phyloP scores from a whole-genome alignment of 1,140 invertebrate species.

The Trichonephila clavipes region DNA sequence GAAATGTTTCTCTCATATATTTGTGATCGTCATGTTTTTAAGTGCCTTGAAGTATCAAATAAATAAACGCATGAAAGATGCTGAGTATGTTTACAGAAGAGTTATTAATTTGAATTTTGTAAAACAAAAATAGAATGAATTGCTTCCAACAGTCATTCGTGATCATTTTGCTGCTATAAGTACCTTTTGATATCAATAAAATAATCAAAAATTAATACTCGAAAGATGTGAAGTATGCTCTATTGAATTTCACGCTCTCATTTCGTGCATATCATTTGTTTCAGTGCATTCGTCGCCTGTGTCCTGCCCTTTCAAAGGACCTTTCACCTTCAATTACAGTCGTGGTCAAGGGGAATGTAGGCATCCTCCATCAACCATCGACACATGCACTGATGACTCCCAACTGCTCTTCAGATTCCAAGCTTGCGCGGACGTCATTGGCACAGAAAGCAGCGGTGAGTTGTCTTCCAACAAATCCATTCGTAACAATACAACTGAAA shows the following conservation, averaged over 20 bases:
- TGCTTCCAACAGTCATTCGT: too few species aligned
- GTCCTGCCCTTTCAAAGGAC: conserved; percentile 82
- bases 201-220: too few species aligned
- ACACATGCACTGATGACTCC: conserved; percentile 90
- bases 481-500: not conserved
- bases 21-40: too few species aligned
- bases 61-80: too few species aligned
- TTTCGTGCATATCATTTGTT: conserved; percentile 39
- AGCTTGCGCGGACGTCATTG: conserved; percentile 92
- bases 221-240: not conserved
- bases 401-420: conserved; percentile 92
- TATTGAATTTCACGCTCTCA: conserved; percentile 27
- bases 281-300: conserved; percentile 78
- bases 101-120: too few species aligned
- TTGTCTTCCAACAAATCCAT: conserved; percentile 23
- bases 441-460: conserved; percentile 84
- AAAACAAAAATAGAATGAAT: too few species aligned
- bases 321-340: conserved; percentile 89
- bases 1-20: too few species aligned
- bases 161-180: too few species aligned
- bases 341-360: conserved; percentile 88
- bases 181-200: too few species aligned
- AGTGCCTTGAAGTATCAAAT: too few species aligned
- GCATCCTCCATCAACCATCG: conserved; percentile 88
- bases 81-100: too few species aligned